A percentile compares a stretch with the other conserved stretches of the same genome.
Evolutionary conservation across 2,888 invertebrate species (phyloP).

Genomic region (Dinocampus coccinellae): DNA sequence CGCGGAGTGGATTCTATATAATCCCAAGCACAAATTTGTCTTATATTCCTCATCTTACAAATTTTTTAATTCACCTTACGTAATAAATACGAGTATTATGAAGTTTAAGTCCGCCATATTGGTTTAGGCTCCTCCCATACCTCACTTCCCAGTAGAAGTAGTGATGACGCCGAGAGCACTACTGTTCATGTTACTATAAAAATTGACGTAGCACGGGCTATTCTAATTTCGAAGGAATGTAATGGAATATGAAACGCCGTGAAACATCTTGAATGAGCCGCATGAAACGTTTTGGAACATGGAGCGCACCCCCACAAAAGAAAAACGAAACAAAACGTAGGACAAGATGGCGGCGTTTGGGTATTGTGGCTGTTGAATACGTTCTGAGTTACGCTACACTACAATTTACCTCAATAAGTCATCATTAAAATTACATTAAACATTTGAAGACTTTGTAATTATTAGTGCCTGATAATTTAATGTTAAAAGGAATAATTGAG

Average conservation of each 20-base stretch:
- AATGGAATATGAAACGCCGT: neutral
- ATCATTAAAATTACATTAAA: slow-evolving; percentile 4
- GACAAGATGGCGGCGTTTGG: slow-evolving; percentile 68
- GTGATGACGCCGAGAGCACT: no score
- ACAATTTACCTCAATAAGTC: slow-evolving; percentile 26
- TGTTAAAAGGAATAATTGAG: neutral
- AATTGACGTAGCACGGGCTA: no score
- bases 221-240: neutral
- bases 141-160: no score
- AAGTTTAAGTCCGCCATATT: no score
- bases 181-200: no score
- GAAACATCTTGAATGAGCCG: slow-evolving; percentile 14
- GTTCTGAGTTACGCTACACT: slow-evolving; percentile 40
- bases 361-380: slow-evolving; percentile 64
- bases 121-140: no score
- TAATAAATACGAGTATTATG: no score
- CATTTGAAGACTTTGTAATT: slow-evolving; percentile 15
- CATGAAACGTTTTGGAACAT: slow-evolving; percentile 37
- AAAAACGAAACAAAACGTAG: slow-evolving; percentile 60
- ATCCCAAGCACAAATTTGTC: no score
- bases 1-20: no score
- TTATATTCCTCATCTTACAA: no score
- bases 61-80: no score
- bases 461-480: slow-evolving; percentile 19
- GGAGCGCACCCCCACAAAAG: slow-evolving; percentile 53